Conservation (phyloP, 2,113 vertebrate genomes). For the Parotia lawesii region DNA sequence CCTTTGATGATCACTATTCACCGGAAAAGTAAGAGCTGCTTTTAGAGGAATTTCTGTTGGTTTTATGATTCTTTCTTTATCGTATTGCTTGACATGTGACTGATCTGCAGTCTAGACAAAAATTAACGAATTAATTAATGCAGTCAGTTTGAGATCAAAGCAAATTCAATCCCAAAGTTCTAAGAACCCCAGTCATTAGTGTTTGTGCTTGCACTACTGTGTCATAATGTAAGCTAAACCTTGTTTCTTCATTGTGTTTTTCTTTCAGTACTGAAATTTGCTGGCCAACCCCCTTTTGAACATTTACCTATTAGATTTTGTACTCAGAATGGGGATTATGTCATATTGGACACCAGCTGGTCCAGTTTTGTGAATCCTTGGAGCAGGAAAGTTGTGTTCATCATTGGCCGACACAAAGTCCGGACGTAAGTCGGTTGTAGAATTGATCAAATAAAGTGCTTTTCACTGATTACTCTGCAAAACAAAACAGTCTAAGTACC, state of each 20-base stretch:
- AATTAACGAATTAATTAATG: neutral
- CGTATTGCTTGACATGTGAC: neutral
- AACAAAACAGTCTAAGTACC: neutral
- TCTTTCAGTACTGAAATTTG: conserved; percentile 82
- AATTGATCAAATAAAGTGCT: neutral
- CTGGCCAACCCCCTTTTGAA: conserved; percentile 84
- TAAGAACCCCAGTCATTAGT: neutral
- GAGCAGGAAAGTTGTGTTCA: conserved; percentile 87
- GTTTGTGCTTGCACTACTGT: neutral
- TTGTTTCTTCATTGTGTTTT: neutral
- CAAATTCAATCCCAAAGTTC: neutral
- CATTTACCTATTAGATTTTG: conserved; percentile 84
- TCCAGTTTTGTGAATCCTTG: conserved; percentile 91
- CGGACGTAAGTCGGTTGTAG: conserved; percentile 76
- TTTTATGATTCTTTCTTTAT: neutral
- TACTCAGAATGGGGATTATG: conserved; percentile 87
- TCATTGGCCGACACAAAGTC: conserved; percentile 90
- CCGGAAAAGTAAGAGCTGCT: conserved; percentile 75
- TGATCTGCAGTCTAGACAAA: neutral
- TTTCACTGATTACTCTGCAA: neutral
- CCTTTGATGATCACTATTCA: conserved; percentile 84
- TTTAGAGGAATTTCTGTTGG: neutral
- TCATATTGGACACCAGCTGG: conserved; percentile 89
- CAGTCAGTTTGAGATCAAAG: neutral
- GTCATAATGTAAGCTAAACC: neutral